A percentile compares a stretch with the other conserved stretches of the same genome.
Evolutionary conservation across 2,113 vertebrate species (phyloP).

Genomic region (Aptenodytes patagonicus): DNA sequence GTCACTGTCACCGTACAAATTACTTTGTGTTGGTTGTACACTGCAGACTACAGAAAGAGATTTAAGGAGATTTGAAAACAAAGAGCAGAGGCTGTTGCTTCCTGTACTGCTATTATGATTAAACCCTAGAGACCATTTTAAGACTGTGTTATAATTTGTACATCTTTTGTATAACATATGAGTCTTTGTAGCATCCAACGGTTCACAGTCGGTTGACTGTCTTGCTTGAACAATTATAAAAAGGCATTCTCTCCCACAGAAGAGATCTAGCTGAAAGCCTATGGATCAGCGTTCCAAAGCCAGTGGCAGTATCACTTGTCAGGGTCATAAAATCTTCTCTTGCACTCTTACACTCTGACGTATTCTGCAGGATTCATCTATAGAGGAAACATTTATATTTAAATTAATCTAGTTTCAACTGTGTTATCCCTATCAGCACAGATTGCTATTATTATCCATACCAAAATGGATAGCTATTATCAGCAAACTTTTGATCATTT

Average conservation of each 20-base stretch:
- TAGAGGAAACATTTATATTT: neutral
- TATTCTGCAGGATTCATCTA: neutral
- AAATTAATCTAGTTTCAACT: neutral
- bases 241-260: neutral
- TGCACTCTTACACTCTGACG: neutral
- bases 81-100: neutral
- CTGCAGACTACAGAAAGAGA: neutral
- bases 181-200: neutral
- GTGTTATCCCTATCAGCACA: neutral
- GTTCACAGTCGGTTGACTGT: constrained; percentile 1
- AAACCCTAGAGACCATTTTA: constrained; percentile 39
- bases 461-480: neutral
- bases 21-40: neutral
- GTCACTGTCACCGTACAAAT: neutral
- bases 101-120: neutral
- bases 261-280: neutral
- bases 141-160: constrained; percentile 17
- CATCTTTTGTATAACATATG: constrained; percentile 1
- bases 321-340: neutral
- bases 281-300: neutral
- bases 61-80: neutral
- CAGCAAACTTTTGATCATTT: neutral
- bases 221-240: neutral
- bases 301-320: neutral
- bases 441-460: neutral